phyloP scores from a whole-genome alignment of 2,888 invertebrate species.

The Chydorus sphaericus region DNA sequence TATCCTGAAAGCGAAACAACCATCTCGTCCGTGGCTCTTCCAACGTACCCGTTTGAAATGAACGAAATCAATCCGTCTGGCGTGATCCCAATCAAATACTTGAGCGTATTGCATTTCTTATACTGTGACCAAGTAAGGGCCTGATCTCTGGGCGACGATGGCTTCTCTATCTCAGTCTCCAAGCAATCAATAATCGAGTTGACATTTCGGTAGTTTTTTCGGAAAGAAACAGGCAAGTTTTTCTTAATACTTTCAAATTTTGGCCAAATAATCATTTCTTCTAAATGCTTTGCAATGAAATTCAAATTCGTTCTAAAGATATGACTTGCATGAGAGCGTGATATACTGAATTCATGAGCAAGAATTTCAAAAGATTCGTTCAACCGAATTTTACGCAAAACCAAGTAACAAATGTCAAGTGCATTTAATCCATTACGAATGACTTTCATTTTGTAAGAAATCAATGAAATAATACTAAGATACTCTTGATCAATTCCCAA shows the following conservation, averaged over 20 bases:
- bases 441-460: background rate
- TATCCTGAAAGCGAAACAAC: background rate
- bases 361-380: slow-evolving; percentile 2
- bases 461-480: background rate
- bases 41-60: slow-evolving; percentile 26
- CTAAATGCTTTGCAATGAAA: slow-evolving; percentile 2
- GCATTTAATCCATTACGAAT: background rate
- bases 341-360: background rate
- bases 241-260: slow-evolving; percentile 14
- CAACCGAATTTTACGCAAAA: background rate
- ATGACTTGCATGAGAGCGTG: background rate
- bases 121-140: slow-evolving; percentile 26
- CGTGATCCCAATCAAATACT: slow-evolving; percentile 24
- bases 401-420: background rate
- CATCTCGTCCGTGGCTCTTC: slow-evolving; percentile 1
- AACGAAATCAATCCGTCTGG: slow-evolving; percentile 25
- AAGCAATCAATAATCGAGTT: slow-evolving; percentile 27
- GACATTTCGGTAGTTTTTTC: slow-evolving; percentile 20
- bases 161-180: slow-evolving; percentile 28
- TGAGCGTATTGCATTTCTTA: slow-evolving; percentile 25
- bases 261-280: slow-evolving; percentile 17
- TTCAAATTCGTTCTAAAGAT: background rate
- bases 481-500: background rate
- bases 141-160: slow-evolving; percentile 24
- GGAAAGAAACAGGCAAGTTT: slow-evolving; percentile 20